A percentile compares a stretch with the other conserved stretches of the same genome.
Evolutionary conservation across 2,113 vertebrate genomes (phyloP).

Genomic region (Myotis davidii): DNA sequence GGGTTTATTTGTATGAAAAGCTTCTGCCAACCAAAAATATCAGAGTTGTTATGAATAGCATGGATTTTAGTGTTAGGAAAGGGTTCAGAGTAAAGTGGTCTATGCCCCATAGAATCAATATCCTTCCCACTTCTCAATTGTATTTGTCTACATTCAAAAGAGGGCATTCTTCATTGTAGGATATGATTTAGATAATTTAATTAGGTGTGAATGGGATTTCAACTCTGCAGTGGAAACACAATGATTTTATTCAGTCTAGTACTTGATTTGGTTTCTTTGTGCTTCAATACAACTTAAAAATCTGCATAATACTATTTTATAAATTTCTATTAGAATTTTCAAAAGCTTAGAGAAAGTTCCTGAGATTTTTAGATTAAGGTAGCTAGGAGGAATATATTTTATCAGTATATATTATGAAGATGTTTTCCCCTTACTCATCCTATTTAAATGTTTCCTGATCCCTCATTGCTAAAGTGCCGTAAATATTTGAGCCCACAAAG

Average conservation of each 20-base stretch:
- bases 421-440: not conserved
- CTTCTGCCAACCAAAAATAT: not conserved
- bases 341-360: conserved; percentile 55
- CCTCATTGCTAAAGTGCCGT: not conserved
- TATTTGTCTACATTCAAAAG: not conserved
- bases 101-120: conserved; percentile 3
- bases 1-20: not conserved
- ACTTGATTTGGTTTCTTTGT: not conserved
- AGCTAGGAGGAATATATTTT: conserved; percentile 56
- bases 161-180: not conserved
- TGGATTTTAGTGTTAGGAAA: conserved; percentile 53
- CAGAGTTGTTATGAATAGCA: not conserved
- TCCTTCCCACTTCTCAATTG: not conserved
- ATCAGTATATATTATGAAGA: not conserved
- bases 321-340: conserved; percentile 39
- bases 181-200: not conserved
- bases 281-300: not conserved
- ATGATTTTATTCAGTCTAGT: not conserved
- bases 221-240: not conserved
- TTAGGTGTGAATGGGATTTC: not conserved
- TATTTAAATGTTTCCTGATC: not conserved
- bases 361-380: conserved; percentile 66
- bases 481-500: not conserved
- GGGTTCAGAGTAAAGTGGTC: not conserved
- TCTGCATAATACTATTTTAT: conserved; percentile 24